Percentiles rank a stretch among this genome's conserved stretches.
Evolutionary conservation across 2,113 vertebrate species (phyloP).

Genomic region (Tachuris rubrigastra): DNA sequence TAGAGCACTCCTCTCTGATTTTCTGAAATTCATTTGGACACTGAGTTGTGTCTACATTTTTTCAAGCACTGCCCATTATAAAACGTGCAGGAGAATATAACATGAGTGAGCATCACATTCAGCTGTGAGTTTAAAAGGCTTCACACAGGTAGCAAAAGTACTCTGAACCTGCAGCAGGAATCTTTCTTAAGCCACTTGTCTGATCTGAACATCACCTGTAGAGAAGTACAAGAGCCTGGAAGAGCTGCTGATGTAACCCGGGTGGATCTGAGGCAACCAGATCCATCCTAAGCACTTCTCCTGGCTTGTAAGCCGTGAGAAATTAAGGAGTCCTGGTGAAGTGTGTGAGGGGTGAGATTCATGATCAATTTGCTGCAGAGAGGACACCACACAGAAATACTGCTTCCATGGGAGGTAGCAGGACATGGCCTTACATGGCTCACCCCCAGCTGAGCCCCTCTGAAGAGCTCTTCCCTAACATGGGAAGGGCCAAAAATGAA

Average conservation of each 20-base stretch:
- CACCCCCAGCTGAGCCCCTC: not conserved
- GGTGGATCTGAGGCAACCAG: not conserved
- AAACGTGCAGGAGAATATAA: not conserved
- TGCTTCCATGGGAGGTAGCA: rapidly evolving
- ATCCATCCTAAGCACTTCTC: too few relatives aligned
- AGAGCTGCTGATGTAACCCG: not conserved
- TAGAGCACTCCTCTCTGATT: not conserved
- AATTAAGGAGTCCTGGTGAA: not conserved
- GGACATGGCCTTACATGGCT: not conserved
- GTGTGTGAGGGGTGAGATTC: not conserved
- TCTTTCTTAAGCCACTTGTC: not conserved
- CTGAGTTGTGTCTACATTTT: not conserved
- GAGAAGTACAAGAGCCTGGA: not conserved
- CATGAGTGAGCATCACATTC: not conserved
- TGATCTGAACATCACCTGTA: not conserved
- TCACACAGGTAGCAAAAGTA: not conserved
- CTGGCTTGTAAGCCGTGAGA: not conserved
- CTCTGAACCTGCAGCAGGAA: not conserved
- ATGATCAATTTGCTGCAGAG: not conserved
- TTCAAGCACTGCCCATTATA: not conserved
- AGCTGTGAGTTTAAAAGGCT: not conserved
- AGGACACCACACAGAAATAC: not conserved
- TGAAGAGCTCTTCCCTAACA: not conserved
- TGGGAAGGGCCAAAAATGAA: not conserved
- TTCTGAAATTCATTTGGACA: not conserved